Percentiles rank a stretch among this genome's conserved stretches.
phyloP scores from a whole-genome alignment of 2,888 invertebrate species.

The Cancer borealis region DNA sequence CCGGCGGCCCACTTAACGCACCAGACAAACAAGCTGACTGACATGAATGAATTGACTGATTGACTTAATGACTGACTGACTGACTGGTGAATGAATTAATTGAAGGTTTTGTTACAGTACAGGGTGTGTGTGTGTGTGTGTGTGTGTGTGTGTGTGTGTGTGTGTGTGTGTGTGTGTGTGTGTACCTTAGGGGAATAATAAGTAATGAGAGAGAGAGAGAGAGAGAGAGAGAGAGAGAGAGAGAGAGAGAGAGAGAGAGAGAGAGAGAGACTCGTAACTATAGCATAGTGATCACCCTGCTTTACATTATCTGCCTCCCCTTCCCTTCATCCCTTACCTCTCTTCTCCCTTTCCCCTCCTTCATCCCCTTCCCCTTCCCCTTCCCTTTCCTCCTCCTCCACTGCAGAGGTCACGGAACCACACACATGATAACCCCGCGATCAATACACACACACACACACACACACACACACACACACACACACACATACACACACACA shows the following conservation, averaged over 20 bases:
- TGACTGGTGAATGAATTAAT: neutral
- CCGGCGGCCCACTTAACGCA: too few relatives aligned
- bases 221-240: constrained; percentile 13
- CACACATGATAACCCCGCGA: neutral
- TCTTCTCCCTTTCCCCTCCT: neutral
- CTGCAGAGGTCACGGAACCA: neutral
- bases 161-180: neutral
- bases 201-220: neutral
- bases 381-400: neutral
- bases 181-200: neutral
- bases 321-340: neutral
- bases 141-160: too few relatives aligned
- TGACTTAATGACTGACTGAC: neutral
- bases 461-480: constrained; percentile 36
- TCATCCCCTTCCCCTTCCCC: neutral
- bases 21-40: neutral
- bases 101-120: neutral
- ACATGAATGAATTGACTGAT: neutral
- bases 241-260: constrained; percentile 48
- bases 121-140: too few relatives aligned
- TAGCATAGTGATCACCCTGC: constrained; percentile 2
- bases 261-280: constrained; percentile 36
- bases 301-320: neutral
- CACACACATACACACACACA: constrained; percentile 14
- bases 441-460: constrained; percentile 36